A percentile compares a stretch with the other conserved stretches of the same genome.
Conservation (phyloP, 2,888 invertebrate genomes). For the Rapana venosa region DNA sequence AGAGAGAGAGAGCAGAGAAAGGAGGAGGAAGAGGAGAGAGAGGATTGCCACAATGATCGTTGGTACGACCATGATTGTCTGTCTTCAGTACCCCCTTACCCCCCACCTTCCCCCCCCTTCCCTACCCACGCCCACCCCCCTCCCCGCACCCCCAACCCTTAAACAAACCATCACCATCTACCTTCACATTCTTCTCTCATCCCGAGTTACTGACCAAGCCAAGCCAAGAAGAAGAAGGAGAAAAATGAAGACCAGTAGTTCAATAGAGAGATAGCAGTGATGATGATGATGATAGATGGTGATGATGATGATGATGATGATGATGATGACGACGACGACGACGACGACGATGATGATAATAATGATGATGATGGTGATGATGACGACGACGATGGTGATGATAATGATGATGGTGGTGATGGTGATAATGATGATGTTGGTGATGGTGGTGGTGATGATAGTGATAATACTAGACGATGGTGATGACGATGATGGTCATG, state of each 20-base stretch:
- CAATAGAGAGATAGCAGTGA: too few relatives aligned
- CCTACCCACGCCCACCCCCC: not conserved
- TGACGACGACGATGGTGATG: too few relatives aligned
- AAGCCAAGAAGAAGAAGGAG: too few relatives aligned
- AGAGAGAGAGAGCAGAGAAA: too few relatives aligned
- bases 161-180: not conserved
- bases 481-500: not conserved
- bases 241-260: too few relatives aligned
- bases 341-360: not conserved
- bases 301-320: not conserved
- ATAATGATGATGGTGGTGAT: not conserved
- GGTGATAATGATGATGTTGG: not conserved
- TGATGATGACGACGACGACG: too few relatives aligned
- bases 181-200: not conserved
- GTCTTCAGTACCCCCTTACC: not conserved
- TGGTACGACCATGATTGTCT: not conserved
- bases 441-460: not conserved
- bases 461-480: not conserved
- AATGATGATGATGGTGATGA: not conserved
- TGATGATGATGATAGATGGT: too few relatives aligned
- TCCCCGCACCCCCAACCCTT: not conserved
- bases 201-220: not conserved
- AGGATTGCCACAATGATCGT: slow-evolving; percentile 8
- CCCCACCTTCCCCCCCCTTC: not conserved
- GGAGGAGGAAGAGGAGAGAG: too few relatives aligned